Base-by-base conservation (phyloP, 1,140 invertebrate genomes). In the Kradibia gibbosae region DNA sequence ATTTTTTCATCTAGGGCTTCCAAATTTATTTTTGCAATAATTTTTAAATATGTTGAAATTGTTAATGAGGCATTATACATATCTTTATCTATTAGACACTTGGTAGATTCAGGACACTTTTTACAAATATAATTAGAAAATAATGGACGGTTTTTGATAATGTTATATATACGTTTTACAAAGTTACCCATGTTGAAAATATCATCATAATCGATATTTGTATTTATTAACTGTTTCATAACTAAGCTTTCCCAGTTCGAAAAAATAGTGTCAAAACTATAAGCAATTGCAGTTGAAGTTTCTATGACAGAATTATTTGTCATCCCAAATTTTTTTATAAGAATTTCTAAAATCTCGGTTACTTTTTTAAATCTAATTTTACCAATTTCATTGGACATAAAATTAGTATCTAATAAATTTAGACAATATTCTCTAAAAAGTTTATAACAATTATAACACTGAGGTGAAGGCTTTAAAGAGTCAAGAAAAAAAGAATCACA, bases 171-270 rank as follows among this genome's bases (percentile, higher is more conserved):
- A 60, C 42, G 3, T 67, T 83, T 76, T 65, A 81, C 55, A 80
- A 57, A 81, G 39, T 73, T 57, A 39, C 73, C 75, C 71, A 72
- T 67, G 3, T 70, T 73, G 55, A 78, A 55, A 78, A 75, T 82
- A 57, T 79, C 55, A 62, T 55, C 65, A 42, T 74, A 65, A 20
- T 5, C 75, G 31, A 84, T 36, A 25, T 57, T 76, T 67, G 65
- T 82, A n/a, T 84, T 81, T 11, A 83, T 5, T 15, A 82, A 85
- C 36, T 73, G 39, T 15, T 70, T 73, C 13, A 65, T 77, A 31
- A 85, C 22, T 71, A 74, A 80, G 5, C 28, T 75, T 45, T 87
- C 85, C 86, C 85, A 89, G 72, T 86, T 86, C 17, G 28, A 42
- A 42, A 88, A 82, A 17, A 87, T 10, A 7, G 70, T 25, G 11